Conservation (phyloP, 2,113 vertebrate genomes). For the Halichoerus grypus region DNA sequence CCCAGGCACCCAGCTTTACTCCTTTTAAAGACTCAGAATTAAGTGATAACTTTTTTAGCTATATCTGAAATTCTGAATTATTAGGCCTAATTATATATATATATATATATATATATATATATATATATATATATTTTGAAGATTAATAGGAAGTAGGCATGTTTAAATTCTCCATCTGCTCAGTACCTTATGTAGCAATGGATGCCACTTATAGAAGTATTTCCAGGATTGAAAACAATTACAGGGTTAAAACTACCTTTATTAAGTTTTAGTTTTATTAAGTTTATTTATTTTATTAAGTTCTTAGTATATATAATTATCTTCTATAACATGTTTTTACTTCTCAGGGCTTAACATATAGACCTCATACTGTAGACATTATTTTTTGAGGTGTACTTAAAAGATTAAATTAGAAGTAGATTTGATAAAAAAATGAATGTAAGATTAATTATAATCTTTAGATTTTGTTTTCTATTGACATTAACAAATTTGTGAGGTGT, state of each 20-base stretch:
- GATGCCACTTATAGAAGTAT: not conserved
- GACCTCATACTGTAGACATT: not conserved
- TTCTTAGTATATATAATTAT: constrained; percentile 43
- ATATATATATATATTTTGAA: too few relatives aligned
- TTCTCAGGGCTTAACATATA: not conserved
- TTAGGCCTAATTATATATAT: not conserved
- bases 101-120: not conserved
- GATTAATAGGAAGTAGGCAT: not conserved
- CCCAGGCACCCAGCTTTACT: not conserved
- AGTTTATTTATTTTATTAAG: not conserved
- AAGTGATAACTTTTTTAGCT: not conserved
- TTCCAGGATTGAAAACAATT: constrained; percentile 49
- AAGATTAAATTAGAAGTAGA: not conserved
- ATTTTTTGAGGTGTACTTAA: not conserved
- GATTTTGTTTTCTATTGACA: not conserved
- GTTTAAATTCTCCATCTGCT: constrained; percentile 38
- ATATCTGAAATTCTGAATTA: constrained; percentile 38
- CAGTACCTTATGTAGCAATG: not conserved
- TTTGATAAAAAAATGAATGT: not conserved
- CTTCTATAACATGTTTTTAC: not conserved
- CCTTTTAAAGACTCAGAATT: not conserved
- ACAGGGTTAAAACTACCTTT: not conserved
- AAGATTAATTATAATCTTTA: not conserved
- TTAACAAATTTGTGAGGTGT: not conserved
- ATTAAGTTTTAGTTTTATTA: constrained; percentile 10